These are phyloP conservation scores for Druon quercuslanigerum DNA, from an alignment of 1,140 invertebrate species.

Conservation along the genomic window DNA sequence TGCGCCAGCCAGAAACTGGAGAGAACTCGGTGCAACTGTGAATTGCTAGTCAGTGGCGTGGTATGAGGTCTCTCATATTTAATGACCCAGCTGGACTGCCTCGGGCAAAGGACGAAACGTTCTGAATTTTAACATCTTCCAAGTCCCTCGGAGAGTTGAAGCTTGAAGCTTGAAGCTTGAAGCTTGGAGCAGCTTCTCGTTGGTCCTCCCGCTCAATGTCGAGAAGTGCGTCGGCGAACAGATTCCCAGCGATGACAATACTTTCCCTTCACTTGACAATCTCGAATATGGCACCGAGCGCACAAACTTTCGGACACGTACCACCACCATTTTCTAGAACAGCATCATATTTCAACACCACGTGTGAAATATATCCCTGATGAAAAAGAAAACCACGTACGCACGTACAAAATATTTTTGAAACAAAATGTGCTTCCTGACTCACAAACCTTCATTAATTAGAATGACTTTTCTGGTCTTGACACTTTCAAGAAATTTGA, in stretches of 20 bases:
- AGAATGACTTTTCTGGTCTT: background rate
- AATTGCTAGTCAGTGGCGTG: conserved; percentile 31
- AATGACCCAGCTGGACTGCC: conserved; percentile 63
- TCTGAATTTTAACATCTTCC: conserved; percentile 63
- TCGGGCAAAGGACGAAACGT: conserved; percentile 58
- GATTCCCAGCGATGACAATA: background rate
- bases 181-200: conserved; percentile 12
- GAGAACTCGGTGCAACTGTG: conserved; percentile 32
- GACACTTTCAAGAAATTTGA: too few species aligned
- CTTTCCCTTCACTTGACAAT: background rate
- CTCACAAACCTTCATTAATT: background rate
- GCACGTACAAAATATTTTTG: conserved; percentile 15
- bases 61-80: conserved; percentile 65
- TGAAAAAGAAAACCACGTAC: conserved; percentile 17
- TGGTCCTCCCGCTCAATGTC: background rate
- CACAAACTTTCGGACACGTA: conserved; percentile 26
- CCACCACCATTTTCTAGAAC: conserved; percentile 15
- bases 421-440: background rate
- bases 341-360: conserved; percentile 26
- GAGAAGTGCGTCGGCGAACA: conserved; percentile 19
- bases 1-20: conserved; percentile 52
- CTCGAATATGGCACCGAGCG: conserved; percentile 14
- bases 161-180: too few species aligned
- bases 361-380: conserved; percentile 25
- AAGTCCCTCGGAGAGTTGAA: conserved; percentile 2